Percentiles rank a stretch among this genome's conserved stretches.
Conservation (phyloP, 1,140 invertebrate species). For the Drosophila ananassae region DNA sequence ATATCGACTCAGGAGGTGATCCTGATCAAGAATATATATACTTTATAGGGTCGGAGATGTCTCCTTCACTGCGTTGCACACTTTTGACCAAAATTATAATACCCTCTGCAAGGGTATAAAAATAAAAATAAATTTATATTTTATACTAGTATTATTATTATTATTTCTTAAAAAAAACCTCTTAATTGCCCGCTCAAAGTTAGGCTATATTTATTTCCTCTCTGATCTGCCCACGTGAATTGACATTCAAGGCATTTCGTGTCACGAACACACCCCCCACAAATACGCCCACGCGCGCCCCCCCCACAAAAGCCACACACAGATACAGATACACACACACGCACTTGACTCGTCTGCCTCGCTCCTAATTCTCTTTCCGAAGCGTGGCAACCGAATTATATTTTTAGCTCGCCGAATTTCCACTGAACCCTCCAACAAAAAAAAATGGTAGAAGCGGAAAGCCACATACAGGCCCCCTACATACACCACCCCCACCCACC, state of each 20-base stretch:
- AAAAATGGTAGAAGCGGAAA: constrained; percentile 9
- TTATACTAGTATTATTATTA: no score
- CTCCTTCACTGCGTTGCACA: no score
- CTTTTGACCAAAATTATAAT: no score
- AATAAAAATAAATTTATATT: no score
- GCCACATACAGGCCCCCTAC: constrained; percentile 1
- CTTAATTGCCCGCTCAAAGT: neutral
- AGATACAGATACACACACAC: constrained; percentile 13
- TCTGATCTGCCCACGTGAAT: neutral
- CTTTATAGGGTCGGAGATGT: no score
- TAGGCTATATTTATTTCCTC: neutral
- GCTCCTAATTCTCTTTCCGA: constrained; percentile 45
- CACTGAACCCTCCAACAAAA: constrained; percentile 14
- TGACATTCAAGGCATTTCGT: no score
- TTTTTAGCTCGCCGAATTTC: constrained; percentile 39
- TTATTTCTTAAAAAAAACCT: no score
- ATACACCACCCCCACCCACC: neutral
- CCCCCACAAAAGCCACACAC: constrained; percentile 14
- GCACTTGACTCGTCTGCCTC: constrained; percentile 55
- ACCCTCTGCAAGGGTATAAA: no score
- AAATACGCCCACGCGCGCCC: neutral
- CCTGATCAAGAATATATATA: no score
- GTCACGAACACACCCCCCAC: constrained; percentile 37
- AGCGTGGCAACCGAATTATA: constrained; percentile 55
- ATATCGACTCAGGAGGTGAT: no score